Evolutionary conservation across 2,888 invertebrate genomes (phyloP).

Genomic region (Drosophila seclusa): DNA sequence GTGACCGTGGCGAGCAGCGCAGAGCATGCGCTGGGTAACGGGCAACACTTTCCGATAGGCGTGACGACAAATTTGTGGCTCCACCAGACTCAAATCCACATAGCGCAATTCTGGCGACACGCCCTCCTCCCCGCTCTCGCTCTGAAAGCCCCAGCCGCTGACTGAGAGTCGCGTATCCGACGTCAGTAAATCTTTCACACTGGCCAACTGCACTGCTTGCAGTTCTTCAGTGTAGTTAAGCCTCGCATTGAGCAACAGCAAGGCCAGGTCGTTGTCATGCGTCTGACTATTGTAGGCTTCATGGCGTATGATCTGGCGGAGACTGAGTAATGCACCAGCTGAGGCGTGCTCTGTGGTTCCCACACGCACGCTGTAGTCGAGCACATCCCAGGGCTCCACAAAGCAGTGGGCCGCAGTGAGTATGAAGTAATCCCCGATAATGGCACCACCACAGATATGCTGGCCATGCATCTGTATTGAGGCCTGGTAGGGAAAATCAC

Average conservation of each 20-base stretch:
- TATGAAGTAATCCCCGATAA: constrained; percentile 62
- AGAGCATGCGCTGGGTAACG: constrained; percentile 77
- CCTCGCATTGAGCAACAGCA: constrained; percentile 67
- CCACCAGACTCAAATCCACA: constrained; percentile 69
- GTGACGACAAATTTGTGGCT: constrained; percentile 47
- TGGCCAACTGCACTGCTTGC: constrained; percentile 68
- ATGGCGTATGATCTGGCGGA: constrained; percentile 70
- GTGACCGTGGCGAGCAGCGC: constrained; percentile 76
- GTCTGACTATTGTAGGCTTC: constrained; percentile 63
- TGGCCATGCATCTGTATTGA: constrained; percentile 62
- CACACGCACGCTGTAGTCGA: constrained; percentile 70
- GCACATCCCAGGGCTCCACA: constrained; percentile 49
- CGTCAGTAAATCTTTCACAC: constrained; percentile 42
- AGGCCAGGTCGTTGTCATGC: constrained; percentile 77
- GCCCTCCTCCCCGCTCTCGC: constrained; percentile 58
- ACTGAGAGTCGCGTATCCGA: constrained; percentile 58
- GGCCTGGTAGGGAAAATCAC: constrained; percentile 68
- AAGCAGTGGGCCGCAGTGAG: constrained; percentile 81
- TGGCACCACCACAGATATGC: constrained; percentile 78
- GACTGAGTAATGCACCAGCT: constrained; percentile 71
- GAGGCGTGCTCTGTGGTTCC: constrained; percentile 66
- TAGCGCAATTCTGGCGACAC: constrained; percentile 66
- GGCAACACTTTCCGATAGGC: constrained; percentile 71
- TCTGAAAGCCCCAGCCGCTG: constrained; percentile 79
- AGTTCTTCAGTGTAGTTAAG: constrained; percentile 64